Percentiles rank a stretch among this genome's conserved stretches.
Evolutionary conservation across 2,888 invertebrate species (phyloP).

Genomic region (Meta bourneti): DNA sequence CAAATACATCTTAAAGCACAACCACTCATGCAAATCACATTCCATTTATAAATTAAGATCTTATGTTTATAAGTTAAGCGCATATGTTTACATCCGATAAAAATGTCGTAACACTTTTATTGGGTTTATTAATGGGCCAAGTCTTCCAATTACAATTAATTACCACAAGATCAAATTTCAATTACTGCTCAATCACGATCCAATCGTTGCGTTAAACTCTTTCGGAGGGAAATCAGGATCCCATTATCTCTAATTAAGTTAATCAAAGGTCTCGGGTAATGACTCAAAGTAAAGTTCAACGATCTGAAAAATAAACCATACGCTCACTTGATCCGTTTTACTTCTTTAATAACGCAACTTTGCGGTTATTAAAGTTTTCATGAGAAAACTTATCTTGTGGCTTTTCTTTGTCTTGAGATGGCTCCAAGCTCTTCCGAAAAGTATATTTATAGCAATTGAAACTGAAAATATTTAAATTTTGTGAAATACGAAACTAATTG

Average conservation of each 20-base stretch:
- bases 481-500: too few species aligned
- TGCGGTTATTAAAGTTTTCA: not conserved
- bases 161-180: not conserved
- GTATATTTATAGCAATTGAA: not conserved
- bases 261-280: not conserved
- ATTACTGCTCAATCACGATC: not conserved
- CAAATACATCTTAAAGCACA: too few species aligned
- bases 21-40: too few species aligned
- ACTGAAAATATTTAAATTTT: too few species aligned
- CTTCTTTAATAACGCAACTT: not conserved
- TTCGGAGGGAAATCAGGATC: not conserved
- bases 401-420: not conserved
- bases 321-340: not conserved
- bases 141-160: not conserved
- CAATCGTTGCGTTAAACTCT: not conserved
- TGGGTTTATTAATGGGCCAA: not conserved
- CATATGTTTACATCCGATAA: too few species aligned
- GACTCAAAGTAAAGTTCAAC: not conserved
- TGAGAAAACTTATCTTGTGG: not conserved
- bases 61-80: too few species aligned
- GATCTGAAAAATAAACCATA: not conserved
- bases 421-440: not conserved
- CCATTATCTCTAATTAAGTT: not conserved
- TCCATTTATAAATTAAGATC: too few species aligned
- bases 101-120: too few species aligned